phyloP scores from a whole-genome alignment of 2,797 vertebrate genomes.

The Channallabes apus region DNA sequence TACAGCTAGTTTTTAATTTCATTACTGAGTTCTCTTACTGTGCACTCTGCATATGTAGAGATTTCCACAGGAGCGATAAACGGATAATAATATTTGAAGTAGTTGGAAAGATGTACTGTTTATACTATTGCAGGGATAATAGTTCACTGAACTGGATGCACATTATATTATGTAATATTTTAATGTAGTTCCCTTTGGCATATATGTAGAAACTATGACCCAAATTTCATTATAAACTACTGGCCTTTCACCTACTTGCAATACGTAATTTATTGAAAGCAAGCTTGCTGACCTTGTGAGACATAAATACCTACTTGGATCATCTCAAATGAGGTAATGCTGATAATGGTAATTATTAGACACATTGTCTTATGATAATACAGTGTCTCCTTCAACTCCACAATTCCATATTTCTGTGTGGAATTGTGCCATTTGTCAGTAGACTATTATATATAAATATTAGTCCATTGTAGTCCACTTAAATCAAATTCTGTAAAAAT shows the following conservation, averaged over 20 bases:
- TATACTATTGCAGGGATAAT: neutral
- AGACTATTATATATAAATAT: neutral
- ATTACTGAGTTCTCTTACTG: too few relatives aligned
- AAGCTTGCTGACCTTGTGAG: neutral
- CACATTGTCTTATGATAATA: neutral
- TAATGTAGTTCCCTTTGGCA: neutral
- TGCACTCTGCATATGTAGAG: neutral
- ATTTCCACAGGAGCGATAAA: neutral
- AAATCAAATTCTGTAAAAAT: neutral
- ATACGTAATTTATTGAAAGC: neutral
- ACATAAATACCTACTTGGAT: neutral
- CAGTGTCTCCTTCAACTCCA: neutral
- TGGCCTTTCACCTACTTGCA: constrained; percentile 46
- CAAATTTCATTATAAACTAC: constrained; percentile 10
- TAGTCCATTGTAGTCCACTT: neutral
- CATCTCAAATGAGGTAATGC: neutral
- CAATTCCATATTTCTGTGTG: neutral
- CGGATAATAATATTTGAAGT: neutral
- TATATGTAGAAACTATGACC: constrained; percentile 42
- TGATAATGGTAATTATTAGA: neutral
- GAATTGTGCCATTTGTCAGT: neutral
- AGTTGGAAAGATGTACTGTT: neutral
- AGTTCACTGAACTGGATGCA: neutral
- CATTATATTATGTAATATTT: constrained; percentile 20
- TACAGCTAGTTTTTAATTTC: too few relatives aligned